Base-by-base conservation (phyloP, 2,113 vertebrate genomes). In the Erythrocercus mccallii region DNA sequence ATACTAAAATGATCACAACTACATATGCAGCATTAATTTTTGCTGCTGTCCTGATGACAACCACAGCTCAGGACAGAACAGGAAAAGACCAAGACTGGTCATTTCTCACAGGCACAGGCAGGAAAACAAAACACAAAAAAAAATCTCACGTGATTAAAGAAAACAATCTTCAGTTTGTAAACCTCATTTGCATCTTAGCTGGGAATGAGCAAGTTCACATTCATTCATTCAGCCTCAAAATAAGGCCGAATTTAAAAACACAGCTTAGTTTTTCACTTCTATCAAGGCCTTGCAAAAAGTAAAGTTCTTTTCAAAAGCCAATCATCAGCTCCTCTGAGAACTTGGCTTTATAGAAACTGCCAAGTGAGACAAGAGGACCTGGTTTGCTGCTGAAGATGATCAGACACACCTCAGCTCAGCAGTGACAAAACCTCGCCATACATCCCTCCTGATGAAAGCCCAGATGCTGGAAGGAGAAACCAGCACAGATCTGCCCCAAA, bases 101-200 rank as follows among this genome's bases (percentile, higher is more conserved):
- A 58, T 58, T 80, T 77, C 76, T 89, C 47, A 42, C 23, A 42
- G 31, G n/a, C 12, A 85, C 17, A 72, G 53, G n/a, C 3, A 13
- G 14, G 51, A 83, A 77, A 80, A 23, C 1, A 60, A 79, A 81
- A 12, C 5, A 23, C 0, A 76, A 16, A 83, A 77, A 57, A 38
- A 40, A 42, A 42, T 14, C 5, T 15, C 22, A 24, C 21, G 4
- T 0, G 8, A 72, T 0, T 31, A 12, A 40, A 84, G 31, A 64
- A 69, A 60, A 42, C 11, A 56, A 45, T 30, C 33, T 56, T 74
- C 28, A 54, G 22, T 69, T 85, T 48, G 20, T 20, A 77, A 82
- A 58, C 3, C 9, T 40, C 5, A 1, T 21, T 73, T 33, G 25
- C 80, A 4, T 12, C 37, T 54, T 33, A 54, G 18, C 4, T 76